Evolutionary conservation across 2,113 vertebrate species (phyloP).

Genomic region (Phycodurus eques): DNA sequence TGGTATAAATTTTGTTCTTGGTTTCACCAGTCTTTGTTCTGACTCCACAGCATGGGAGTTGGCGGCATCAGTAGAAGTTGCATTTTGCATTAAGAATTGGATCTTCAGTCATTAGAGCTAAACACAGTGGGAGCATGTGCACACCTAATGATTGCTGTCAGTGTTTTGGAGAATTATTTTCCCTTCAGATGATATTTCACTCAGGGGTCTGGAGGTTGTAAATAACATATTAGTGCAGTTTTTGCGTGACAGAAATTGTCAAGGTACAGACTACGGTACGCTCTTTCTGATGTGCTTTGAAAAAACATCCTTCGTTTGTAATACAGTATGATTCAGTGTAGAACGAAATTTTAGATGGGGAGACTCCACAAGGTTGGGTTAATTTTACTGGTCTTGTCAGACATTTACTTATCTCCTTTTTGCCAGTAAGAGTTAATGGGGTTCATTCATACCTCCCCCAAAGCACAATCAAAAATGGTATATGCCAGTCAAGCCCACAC

Average conservation of each 20-base stretch:
- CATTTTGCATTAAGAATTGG: constrained; percentile 29
- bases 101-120: constrained; percentile 29
- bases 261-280: neutral
- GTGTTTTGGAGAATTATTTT: constrained; percentile 41
- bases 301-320: neutral
- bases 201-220: constrained; percentile 39
- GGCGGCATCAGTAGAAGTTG: constrained; percentile 3
- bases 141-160: constrained; percentile 33
- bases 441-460: neutral
- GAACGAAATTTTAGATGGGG: no score
- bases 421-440: no score
- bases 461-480: neutral
- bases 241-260: neutral
- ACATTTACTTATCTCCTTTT: no score
- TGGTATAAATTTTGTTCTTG: constrained; percentile 37
- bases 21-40: constrained; percentile 13
- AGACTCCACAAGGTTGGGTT: no score
- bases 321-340: neutral
- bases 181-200: constrained; percentile 9
- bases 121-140: constrained; percentile 55
- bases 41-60: neutral
- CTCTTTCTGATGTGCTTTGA: neutral
- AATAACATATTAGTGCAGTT: constrained; percentile 15
- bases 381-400: no score
- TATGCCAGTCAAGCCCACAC: neutral